phyloP scores from a whole-genome alignment of 2,888 invertebrate genomes.

The Stenoptilia bipunctidactyla region DNA sequence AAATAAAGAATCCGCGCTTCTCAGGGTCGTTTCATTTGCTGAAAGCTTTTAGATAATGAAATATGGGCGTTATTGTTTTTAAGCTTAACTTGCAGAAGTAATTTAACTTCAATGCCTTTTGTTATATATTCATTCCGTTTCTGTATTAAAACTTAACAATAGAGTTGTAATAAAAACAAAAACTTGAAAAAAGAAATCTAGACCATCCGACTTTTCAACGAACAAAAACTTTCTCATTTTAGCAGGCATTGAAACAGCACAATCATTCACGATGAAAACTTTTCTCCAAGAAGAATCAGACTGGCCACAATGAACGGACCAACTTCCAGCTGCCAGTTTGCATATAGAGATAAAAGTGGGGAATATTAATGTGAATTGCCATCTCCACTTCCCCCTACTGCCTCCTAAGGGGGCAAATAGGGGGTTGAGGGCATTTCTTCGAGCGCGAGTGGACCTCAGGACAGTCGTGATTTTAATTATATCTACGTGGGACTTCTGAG shows the following conservation, averaged over 20 bases:
- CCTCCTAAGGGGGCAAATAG: constrained; percentile 20
- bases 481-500: constrained; percentile 53
- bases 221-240: constrained; percentile 53
- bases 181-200: constrained; percentile 34
- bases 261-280: constrained; percentile 59
- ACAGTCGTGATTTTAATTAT: constrained; percentile 70
- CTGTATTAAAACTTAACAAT: too few species aligned
- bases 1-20: constrained; percentile 40
- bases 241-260: constrained; percentile 59
- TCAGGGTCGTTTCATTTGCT: constrained; percentile 35
- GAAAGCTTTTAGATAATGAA: constrained; percentile 28
- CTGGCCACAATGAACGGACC: constrained; percentile 62
- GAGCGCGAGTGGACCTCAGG: constrained; percentile 59
- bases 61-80: too few species aligned
- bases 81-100: too few species aligned
- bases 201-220: constrained; percentile 30
- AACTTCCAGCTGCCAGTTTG: constrained; percentile 68
- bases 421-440: constrained; percentile 46
- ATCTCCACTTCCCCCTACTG: constrained; percentile 17
- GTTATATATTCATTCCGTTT: too few species aligned
- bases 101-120: too few species aligned
- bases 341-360: constrained; percentile 72
- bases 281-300: constrained; percentile 42
- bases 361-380: constrained; percentile 69
- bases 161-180: neutral